Evolutionary conservation across 1,140 invertebrate genomes (phyloP), one percentile per base, ranked within the genome.

Genomic region (Philotrypesis tridentata): DNA sequence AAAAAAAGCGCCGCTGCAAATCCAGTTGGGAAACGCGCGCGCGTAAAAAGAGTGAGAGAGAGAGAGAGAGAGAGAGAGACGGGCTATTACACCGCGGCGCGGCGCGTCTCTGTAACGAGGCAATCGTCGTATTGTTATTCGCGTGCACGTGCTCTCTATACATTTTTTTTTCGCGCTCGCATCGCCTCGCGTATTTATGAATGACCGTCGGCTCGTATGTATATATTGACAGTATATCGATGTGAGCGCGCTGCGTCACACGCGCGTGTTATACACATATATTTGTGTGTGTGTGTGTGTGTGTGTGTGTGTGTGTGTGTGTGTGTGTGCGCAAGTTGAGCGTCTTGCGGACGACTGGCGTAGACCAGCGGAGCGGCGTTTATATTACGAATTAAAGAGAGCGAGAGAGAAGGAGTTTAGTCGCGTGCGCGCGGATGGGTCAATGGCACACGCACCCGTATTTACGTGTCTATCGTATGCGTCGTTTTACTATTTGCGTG

Each of bases 151-250:
- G n/a, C n/a, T 68, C 11, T 68, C 11, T 68, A 68, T 33, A 6
- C 33, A 6, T 68, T 71, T 65, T 48, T 65, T 67, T n/a, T n/a
- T n/a, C n/a, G n/a, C n/a, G n/a, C n/a, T 48, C 17, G 82, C 84
- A 84, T 79, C 82, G 76, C 29, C 68, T 14, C 29, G 29, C 67
- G 85, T 84, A 85, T 89, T 89, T 90, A 90, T 89, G 89, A 90
- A 90, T 90, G 89, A 43, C 33, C 37, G 21, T 5, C 21, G 31
- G 85, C 85, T 88, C 89, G n/a, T n/a, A n/a, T n/a, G n/a, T n/a
- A n/a, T n/a, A n/a, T n/a, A 90, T 89, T 88, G 89, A 89, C 89
- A 88, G 88, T 87, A 86, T 87, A 89, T 89, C 88, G 86, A 87
- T 87, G 86, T 25, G 25, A n/a, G n/a, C n/a, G n/a, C n/a, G n/a